phyloP scores from a whole-genome alignment of 2,113 vertebrate genomes.

The Hiodon tergisus region DNA sequence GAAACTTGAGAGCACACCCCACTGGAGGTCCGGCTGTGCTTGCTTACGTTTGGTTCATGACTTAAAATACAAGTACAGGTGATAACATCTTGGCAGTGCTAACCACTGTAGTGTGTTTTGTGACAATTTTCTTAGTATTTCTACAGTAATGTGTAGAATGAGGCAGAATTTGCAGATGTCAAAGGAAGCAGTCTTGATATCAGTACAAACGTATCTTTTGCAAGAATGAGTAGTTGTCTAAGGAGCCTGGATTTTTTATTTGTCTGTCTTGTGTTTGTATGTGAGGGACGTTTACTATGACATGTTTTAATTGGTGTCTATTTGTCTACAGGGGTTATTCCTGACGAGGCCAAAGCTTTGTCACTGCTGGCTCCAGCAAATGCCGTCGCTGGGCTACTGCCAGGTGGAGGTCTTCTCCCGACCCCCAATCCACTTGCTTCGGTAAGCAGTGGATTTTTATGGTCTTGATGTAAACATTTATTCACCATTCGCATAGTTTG shows the following conservation, averaged over 20 bases:
- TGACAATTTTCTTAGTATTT: constrained; percentile 82
- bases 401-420: constrained; percentile 95
- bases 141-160: constrained; percentile 41
- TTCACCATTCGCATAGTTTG: neutral
- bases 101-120: constrained; percentile 96
- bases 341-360: constrained; percentile 99
- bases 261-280: constrained; percentile 60
- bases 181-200: constrained; percentile 66
- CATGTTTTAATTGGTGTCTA: constrained; percentile 64
- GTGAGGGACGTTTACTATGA: constrained; percentile 46
- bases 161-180: constrained; percentile 61
- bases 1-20: constrained; percentile 99
- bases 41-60: constrained; percentile 99
- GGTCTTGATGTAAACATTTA: neutral
- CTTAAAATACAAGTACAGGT: constrained; percentile 99
- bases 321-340: constrained; percentile 96
- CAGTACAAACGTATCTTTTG: constrained; percentile 67
- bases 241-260: constrained; percentile 60
- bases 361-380: constrained; percentile 98
- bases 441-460: constrained; percentile 50
- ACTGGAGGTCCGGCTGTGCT: constrained; percentile 99
- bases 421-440: constrained; percentile 91
- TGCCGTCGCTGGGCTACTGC: constrained; percentile 97
- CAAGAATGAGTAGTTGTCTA: constrained; percentile 63
- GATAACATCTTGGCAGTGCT: constrained; percentile 99